Conservation (phyloP, 2,797 vertebrate species). For the Coluber constrictor region DNA sequence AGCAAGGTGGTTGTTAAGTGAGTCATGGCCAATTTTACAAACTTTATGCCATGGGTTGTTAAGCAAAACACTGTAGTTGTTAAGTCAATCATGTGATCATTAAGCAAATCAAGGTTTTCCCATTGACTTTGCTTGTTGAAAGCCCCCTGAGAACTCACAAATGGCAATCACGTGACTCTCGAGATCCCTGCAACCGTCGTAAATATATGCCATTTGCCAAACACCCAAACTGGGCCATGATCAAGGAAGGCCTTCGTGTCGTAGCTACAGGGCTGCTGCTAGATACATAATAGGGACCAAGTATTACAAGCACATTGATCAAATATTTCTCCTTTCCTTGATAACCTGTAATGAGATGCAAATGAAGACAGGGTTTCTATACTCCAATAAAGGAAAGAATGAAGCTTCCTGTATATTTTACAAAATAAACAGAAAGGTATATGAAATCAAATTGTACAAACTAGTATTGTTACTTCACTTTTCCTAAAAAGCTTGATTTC, state of each 20-base stretch:
- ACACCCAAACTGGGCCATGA: neutral
- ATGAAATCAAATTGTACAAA: neutral
- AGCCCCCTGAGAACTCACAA: neutral
- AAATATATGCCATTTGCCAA: neutral
- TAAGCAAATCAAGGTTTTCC: neutral
- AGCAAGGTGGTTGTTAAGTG: neutral
- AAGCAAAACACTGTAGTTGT: neutral
- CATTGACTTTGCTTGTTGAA: neutral
- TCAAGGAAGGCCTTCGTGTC: neutral
- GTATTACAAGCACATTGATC: neutral
- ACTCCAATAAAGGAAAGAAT: neutral
- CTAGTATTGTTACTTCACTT: neutral
- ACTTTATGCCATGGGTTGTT: neutral
- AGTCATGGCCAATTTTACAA: neutral
- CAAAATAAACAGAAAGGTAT: neutral
- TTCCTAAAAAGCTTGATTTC: constrained; percentile 22
- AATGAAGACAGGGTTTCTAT: neutral
- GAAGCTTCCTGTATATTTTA: neutral
- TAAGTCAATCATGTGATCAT: neutral
- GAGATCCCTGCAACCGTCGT: neutral
- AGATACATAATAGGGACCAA: neutral
- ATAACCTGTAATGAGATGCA: neutral
- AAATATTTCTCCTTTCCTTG: neutral
- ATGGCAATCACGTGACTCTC: neutral
- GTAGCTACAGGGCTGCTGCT: neutral